A percentile compares a stretch with the other conserved stretches of the same genome.
These are phyloP conservation scores for Patella caerulea DNA, from an alignment of 2,888 invertebrate species.

Conservation along the genomic window DNA sequence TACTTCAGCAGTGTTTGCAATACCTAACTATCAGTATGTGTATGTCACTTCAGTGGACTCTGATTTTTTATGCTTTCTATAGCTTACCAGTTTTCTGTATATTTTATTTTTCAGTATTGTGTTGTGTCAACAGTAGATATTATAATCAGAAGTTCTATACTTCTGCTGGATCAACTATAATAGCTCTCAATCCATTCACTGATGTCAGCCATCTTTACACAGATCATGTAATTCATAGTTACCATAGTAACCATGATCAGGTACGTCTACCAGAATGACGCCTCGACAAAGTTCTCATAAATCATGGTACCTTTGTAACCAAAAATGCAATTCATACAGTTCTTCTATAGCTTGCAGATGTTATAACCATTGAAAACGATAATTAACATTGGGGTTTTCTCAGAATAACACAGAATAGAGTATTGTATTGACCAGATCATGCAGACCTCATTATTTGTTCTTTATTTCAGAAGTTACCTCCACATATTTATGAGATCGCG, in stretches of 20 bases:
- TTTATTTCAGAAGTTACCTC: conserved; percentile 38
- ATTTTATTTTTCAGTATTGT: conserved; percentile 48
- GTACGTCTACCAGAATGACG: conserved; percentile 10
- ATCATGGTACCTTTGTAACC: no score
- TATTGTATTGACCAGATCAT: neutral
- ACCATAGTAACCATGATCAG: conserved; percentile 37
- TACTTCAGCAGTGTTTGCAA: no score
- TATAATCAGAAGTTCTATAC: conserved; percentile 52
- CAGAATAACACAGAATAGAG: neutral
- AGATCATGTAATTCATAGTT: conserved; percentile 36
- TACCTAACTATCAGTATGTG: no score
- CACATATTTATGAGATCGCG: conserved; percentile 61
- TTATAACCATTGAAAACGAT: no score
- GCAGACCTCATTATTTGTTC: neutral
- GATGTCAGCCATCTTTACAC: conserved; percentile 51
- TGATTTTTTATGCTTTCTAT: no score
- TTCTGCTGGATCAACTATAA: conserved; percentile 55
- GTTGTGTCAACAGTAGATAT: conserved; percentile 54
- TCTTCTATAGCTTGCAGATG: no score
- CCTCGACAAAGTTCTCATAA: neutral
- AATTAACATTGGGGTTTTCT: neutral
- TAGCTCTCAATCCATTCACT: conserved; percentile 64
- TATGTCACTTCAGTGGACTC: no score
- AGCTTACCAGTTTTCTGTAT: no score
- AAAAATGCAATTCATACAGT: no score